Conservation (phyloP, 1,140 invertebrate species). For the Drosophila pruinosa region DNA sequence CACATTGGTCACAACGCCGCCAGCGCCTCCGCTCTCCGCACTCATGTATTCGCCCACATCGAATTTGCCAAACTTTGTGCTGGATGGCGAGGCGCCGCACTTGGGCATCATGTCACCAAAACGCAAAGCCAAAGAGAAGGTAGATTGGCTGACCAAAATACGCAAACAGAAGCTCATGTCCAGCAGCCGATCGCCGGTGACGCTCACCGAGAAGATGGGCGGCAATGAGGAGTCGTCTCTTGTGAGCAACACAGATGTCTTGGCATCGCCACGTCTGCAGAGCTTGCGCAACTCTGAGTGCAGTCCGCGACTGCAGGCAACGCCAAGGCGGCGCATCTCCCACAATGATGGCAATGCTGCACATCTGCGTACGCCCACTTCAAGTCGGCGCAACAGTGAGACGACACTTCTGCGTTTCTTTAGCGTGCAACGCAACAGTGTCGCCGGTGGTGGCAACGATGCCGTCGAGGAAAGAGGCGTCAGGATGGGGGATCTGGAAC, state of each 20-base stretch:
- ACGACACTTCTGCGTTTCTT: conserved; percentile 77
- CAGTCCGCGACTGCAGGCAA: conserved; percentile 56
- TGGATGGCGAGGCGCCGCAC: conserved; percentile 90
- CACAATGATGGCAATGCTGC: conserved; percentile 37
- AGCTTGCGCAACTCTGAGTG: conserved; percentile 69
- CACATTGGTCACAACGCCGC: not conserved
- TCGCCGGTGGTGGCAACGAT: not conserved
- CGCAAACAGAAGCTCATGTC: conserved; percentile 84
- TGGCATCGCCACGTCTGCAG: conserved; percentile 69
- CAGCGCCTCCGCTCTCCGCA: conserved; percentile 11
- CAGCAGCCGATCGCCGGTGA: conserved; percentile 47
- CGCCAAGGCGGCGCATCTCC: conserved; percentile 65
- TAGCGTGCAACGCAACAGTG: conserved; percentile 58
- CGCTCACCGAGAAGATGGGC: conserved; percentile 65
- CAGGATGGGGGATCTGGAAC: not conserved
- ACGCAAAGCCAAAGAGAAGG: conserved; percentile 85
- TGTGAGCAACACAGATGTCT: conserved; percentile 23
- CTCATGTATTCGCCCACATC: conserved; percentile 86
- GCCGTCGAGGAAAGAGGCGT: not conserved
- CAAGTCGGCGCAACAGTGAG: conserved; percentile 78
- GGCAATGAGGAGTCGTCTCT: conserved; percentile 37
- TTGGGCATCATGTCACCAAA: conserved; percentile 87
- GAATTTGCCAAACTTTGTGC: conserved; percentile 90
- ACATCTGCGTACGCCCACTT: conserved; percentile 68
- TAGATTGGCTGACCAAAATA: conserved; percentile 89